phyloP scores from a whole-genome alignment of 2,888 invertebrate species.

The Melanotus villosus region DNA sequence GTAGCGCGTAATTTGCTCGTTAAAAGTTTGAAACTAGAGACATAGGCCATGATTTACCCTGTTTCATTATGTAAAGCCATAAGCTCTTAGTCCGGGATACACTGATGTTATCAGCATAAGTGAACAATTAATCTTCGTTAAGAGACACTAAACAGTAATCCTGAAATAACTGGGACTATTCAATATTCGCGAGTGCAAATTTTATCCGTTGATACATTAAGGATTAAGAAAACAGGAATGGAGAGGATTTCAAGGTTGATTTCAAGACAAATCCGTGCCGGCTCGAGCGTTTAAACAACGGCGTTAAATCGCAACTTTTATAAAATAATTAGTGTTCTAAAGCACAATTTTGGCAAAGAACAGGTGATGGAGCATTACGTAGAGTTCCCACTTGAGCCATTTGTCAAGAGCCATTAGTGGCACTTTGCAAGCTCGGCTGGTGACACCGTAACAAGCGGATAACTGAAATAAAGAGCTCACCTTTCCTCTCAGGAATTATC shows the following conservation, averaged over 20 bases:
- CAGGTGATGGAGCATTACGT: slow-evolving; percentile 46
- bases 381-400: slow-evolving; percentile 59
- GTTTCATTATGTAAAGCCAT: slow-evolving; percentile 55
- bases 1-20: slow-evolving; percentile 56
- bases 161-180: slow-evolving; percentile 35
- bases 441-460: slow-evolving; percentile 65
- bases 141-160: slow-evolving; percentile 37
- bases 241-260: neutral
- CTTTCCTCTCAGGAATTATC: slow-evolving; percentile 64
- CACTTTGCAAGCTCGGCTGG: slow-evolving; percentile 62
- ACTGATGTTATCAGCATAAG: slow-evolving; percentile 38
- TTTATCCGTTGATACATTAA: slow-evolving; percentile 24
- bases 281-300: no score
- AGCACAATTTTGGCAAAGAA: slow-evolving; percentile 36
- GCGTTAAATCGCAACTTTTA: slow-evolving; percentile 21
- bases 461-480: slow-evolving; percentile 66
- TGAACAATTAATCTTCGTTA: slow-evolving; percentile 43
- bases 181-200: slow-evolving; percentile 30
- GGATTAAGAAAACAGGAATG: slow-evolving; percentile 15
- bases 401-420: slow-evolving; percentile 64
- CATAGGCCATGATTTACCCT: slow-evolving; percentile 53
- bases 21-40: slow-evolving; percentile 55
- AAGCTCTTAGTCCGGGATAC: slow-evolving; percentile 45
- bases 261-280: neutral
- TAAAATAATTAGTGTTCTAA: slow-evolving; percentile 35